Conservation (phyloP, 2,888 invertebrate species). For the Calliopum simillimum region DNA sequence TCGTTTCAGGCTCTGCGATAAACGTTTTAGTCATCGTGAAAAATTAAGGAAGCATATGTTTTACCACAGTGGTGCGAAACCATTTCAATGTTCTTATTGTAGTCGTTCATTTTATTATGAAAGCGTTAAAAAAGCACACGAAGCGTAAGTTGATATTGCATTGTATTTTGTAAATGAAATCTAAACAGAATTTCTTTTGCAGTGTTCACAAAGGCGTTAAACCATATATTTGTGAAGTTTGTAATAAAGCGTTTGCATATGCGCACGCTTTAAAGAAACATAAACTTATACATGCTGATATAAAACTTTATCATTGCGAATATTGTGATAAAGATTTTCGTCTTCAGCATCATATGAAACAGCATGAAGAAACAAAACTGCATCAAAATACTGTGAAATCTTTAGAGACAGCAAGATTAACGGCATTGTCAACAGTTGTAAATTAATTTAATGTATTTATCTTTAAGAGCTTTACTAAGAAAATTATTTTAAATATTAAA, state of each 20-base stretch:
- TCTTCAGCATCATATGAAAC: slow-evolving; percentile 63
- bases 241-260: slow-evolving; percentile 60
- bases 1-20: slow-evolving; percentile 55
- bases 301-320: slow-evolving; percentile 60
- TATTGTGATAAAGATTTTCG: slow-evolving; percentile 64
- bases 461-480: too few species aligned
- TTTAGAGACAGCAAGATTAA: slow-evolving; percentile 41
- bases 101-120: slow-evolving; percentile 62
- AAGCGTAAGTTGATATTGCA: slow-evolving; percentile 53
- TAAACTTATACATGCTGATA: slow-evolving; percentile 61
- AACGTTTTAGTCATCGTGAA: slow-evolving; percentile 59
- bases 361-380: slow-evolving; percentile 62
- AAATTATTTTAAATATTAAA: too few species aligned
- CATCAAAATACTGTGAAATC: slow-evolving; percentile 60
- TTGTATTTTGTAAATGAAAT: neutral
- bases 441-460: too few species aligned
- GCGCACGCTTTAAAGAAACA: slow-evolving; percentile 61
- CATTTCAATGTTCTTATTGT: slow-evolving; percentile 60
- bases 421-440: too few species aligned
- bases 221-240: slow-evolving; percentile 60
- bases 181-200: neutral
- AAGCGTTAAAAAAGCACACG: slow-evolving; percentile 62
- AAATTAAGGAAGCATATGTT: slow-evolving; percentile 62
- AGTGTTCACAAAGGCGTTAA: slow-evolving; percentile 59
- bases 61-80: slow-evolving; percentile 61